Base-by-base conservation (phyloP, 2,113 vertebrate species). In the Sander vitreus region DNA sequence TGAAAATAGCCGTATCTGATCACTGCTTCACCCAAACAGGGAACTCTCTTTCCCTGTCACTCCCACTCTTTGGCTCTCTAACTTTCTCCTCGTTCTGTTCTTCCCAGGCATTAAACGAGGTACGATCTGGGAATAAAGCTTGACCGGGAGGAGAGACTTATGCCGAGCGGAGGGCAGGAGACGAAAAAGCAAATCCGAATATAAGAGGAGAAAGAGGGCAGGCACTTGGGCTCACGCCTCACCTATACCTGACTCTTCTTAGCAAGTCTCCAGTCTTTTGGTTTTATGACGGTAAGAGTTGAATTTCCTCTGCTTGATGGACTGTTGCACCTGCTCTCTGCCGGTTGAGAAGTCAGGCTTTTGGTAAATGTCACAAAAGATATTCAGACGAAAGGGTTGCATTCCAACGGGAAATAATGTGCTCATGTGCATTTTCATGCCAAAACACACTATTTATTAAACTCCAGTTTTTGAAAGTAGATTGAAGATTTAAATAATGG, bases 1-100 rank as follows among this genome's bases (percentile, higher is more conserved):
- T 97, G 96, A 95, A 98, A 98, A 98, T 97, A 97, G 94, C 95
- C 94, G 93, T 88, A 88, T 96, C 93, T 91, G 94, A 95, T 93
- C 91, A 94, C 91, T 71, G 94, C 91, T 94, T 91, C 94, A 91
- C 93, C 87, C 88, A 93, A 95, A 92, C 93, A 92, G 94, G 93
- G 95, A 94, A 90, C 94, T 93, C 92, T 95, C 90, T 88, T 93
- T 85, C 93, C 90, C 89, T 10, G 89, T 95, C 89, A 80, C 89
- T 91, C 86, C 81, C 90, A 76, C 92, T 84, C 93, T 84, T 90
- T 83, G 64, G 33, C 87, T 74, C 86, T 81, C 80, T 77, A 72
- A 88, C 91, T 91, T 89, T 93, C 90, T 93, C 86, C 86, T 88
- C 81, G 76, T 79, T 94, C 93, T 96, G 93, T 89, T 93, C 68